Conservation (phyloP, 2,888 invertebrate genomes). For the Leptogaster cylindrica region DNA sequence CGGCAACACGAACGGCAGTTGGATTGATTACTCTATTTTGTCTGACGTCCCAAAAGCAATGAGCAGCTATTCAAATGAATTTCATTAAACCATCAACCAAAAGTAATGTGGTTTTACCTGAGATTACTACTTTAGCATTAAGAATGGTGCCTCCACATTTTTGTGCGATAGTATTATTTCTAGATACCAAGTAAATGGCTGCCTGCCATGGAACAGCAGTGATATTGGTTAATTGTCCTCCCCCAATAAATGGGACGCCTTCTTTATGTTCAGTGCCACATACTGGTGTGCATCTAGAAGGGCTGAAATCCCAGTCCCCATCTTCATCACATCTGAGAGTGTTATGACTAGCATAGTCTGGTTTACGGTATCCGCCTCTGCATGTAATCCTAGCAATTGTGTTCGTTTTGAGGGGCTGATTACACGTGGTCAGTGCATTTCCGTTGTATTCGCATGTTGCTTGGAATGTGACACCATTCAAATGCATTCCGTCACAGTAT, state of each 20-base stretch:
- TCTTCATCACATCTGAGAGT: conserved; percentile 31
- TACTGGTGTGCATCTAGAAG: conserved; percentile 40
- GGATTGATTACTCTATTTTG: neutral
- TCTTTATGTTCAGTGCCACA: conserved; percentile 38
- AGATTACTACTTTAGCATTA: conserved; percentile 47
- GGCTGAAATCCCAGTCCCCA: conserved; percentile 45
- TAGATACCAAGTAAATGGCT: conserved; percentile 41
- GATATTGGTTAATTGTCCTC: conserved; percentile 42
- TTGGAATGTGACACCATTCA: conserved; percentile 10
- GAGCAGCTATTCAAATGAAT: conserved; percentile 46
- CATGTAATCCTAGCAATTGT: conserved; percentile 17
- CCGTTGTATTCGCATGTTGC: neutral
- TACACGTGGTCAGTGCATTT: neutral
- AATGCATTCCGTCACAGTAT: conserved; percentile 16
- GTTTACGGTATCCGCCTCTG: conserved; percentile 33
- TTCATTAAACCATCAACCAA: too few species aligned
- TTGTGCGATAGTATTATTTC: conserved; percentile 19
- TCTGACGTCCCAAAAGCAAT: conserved; percentile 50
- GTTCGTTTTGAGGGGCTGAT: neutral
- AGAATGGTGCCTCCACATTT: conserved; percentile 50
- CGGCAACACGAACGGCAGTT: conserved; percentile 44
- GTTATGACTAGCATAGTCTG: neutral
- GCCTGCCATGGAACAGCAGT: conserved; percentile 50
- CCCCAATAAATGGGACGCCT: conserved; percentile 39
- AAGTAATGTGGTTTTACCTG: too few species aligned